Conservation (phyloP, 2,888 invertebrate species). For the Plebejus argus region DNA sequence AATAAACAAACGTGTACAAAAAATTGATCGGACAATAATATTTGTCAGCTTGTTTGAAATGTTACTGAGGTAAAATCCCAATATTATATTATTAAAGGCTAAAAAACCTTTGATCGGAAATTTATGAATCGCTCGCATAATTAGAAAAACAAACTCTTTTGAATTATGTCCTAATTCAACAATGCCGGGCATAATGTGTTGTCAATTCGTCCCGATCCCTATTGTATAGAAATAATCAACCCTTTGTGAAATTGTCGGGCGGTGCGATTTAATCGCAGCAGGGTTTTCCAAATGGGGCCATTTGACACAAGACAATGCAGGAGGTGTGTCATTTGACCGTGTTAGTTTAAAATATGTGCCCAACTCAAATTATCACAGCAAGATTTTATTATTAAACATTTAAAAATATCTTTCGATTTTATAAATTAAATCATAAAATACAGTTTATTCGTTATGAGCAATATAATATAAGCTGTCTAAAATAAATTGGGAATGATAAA, state of each 20-base stretch:
- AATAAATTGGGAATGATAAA: not conserved
- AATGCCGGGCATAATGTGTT: not conserved
- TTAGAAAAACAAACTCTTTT: conserved; percentile 8
- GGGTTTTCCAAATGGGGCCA: conserved; percentile 2
- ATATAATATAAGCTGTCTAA: not conserved
- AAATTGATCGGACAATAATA: not conserved
- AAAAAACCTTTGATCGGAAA: not conserved
- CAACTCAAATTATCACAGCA: conserved; percentile 22
- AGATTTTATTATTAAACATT: not conserved
- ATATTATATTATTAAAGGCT: not conserved
- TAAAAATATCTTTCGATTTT: not conserved
- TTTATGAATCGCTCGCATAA: not conserved
- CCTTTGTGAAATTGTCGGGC: conserved; percentile 25
- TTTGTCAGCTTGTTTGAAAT: not conserved
- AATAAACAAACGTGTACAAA: not conserved
- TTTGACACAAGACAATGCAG: conserved; percentile 24
- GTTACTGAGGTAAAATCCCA: not conserved
- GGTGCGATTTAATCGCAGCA: conserved; percentile 2
- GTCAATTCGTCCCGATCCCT: not conserved
- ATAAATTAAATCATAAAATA: not conserved
- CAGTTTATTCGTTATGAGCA: not conserved
- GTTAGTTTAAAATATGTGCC: conserved; percentile 17
- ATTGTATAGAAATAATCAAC: not conserved
- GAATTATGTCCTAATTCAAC: conserved; percentile 9
- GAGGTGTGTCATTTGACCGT: not conserved